phyloP scores from a whole-genome alignment of 2,888 invertebrate species.

The Chaetogeoica ovagalla region DNA sequence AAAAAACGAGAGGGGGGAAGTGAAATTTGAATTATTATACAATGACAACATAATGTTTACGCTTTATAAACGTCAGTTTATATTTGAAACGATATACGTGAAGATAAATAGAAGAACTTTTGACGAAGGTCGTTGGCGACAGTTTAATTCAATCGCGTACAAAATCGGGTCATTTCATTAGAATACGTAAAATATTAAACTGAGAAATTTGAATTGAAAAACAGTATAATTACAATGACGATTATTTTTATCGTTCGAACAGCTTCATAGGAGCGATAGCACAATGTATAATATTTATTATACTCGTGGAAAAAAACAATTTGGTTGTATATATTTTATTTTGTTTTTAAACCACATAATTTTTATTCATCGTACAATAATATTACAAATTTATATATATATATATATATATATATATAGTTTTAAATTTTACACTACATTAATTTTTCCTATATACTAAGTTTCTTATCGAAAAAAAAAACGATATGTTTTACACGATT shows the following conservation, averaged over 20 bases:
- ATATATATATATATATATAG: not conserved
- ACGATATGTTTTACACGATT: constrained; percentile 27
- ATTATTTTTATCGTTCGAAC: constrained; percentile 19
- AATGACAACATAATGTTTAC: no score
- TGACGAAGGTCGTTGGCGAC: no score
- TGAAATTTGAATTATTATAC: no score
- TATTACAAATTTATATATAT: constrained; percentile 16
- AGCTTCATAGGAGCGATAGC: not conserved
- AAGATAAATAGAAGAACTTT: no score
- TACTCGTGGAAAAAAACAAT: not conserved
- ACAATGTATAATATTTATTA: not conserved
- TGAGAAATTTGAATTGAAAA: not conserved
- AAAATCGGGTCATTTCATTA: no score
- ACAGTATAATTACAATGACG: not conserved
- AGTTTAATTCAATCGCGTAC: no score
- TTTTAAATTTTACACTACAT: constrained; percentile 20
- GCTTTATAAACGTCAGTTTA: no score
- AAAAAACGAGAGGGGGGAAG: no score
- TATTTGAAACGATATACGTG: no score
- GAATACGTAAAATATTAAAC: no score
- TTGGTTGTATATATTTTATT: not conserved
- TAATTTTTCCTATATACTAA: not conserved
- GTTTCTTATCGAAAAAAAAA: constrained; percentile 39
- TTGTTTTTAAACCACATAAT: constrained; percentile 18
- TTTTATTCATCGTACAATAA: constrained; percentile 35